Evolutionary conservation across 1,140 invertebrate species (phyloP).

Genomic region (Eumeta japonica): DNA sequence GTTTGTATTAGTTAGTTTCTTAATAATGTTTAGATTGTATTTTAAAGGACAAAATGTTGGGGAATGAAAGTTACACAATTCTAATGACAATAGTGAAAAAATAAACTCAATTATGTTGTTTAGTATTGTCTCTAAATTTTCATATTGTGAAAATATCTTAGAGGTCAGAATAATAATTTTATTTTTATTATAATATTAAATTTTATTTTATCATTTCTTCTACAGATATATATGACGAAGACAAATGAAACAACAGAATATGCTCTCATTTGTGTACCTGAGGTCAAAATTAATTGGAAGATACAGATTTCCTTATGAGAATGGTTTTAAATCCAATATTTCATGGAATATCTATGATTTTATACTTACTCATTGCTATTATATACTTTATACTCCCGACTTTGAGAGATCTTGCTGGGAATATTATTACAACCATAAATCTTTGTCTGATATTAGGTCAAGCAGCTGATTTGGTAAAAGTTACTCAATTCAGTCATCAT

Average conservation of each 20-base stretch:
- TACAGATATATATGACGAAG: constrained; percentile 41
- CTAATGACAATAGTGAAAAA: too few relatives aligned
- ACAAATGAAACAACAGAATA: constrained; percentile 59
- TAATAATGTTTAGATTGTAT: too few relatives aligned
- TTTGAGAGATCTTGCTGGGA: constrained; percentile 76
- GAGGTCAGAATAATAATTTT: too few relatives aligned
- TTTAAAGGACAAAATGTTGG: too few relatives aligned
- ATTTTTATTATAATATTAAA: too few relatives aligned
- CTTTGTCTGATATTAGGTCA: constrained; percentile 74
- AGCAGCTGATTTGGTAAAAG: constrained; percentile 72
- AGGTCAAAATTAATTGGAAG: constrained; percentile 66
- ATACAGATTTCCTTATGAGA: constrained; percentile 69
- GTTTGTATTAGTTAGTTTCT: too few relatives aligned
- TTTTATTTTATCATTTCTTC: constrained; percentile 9
- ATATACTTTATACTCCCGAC: constrained; percentile 83
- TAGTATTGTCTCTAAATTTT: too few relatives aligned
- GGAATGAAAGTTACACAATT: too few relatives aligned
- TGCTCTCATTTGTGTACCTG: constrained; percentile 73
- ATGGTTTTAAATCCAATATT: constrained; percentile 75
- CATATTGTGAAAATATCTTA: too few relatives aligned
- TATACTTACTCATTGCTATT: constrained; percentile 72
- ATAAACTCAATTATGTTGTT: too few relatives aligned
- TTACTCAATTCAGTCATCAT: constrained; percentile 76
- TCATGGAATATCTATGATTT: constrained; percentile 68
- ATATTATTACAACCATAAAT: constrained; percentile 78